These are phyloP conservation scores for Myiopsitta monachus DNA, from an alignment of 2,113 vertebrate genomes.

Conservation along the genomic window DNA sequence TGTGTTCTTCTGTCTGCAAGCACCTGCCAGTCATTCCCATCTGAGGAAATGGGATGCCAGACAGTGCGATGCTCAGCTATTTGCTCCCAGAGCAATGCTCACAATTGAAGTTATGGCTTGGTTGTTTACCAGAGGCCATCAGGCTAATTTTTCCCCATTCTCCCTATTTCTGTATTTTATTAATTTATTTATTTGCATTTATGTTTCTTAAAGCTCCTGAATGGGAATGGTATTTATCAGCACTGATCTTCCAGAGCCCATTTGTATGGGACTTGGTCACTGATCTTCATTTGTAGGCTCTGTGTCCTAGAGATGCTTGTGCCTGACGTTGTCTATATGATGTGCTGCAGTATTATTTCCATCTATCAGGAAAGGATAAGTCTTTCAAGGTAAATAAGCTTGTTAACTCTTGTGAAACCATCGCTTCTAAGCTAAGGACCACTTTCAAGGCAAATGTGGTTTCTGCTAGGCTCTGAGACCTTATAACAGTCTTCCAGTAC, in stretches of 20 bases:
- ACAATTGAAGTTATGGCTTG: background rate
- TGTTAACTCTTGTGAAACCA: background rate
- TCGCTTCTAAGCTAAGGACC: background rate
- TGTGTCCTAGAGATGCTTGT: background rate
- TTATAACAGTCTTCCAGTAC: background rate
- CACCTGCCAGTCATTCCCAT: background rate
- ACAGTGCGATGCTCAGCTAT: rapidly evolving
- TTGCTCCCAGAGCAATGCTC: background rate
- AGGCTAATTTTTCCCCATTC: background rate
- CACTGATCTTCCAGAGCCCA: background rate
- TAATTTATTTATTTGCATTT: background rate
- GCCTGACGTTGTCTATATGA: background rate
- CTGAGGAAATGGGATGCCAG: background rate
- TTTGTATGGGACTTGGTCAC: too few species aligned
- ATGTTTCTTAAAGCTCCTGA: background rate
- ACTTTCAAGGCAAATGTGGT: background rate
- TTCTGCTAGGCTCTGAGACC: background rate
- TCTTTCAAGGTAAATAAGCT: background rate
- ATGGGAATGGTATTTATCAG: background rate
- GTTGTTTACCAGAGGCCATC: background rate
- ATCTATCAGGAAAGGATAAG: background rate
- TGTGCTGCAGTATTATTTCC: background rate
- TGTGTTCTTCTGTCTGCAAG: background rate
- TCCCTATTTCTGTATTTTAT: background rate
- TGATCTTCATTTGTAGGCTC: background rate